phyloP scores from a whole-genome alignment of 2,113 vertebrate genomes.

The Leptodactylus fuscus region DNA sequence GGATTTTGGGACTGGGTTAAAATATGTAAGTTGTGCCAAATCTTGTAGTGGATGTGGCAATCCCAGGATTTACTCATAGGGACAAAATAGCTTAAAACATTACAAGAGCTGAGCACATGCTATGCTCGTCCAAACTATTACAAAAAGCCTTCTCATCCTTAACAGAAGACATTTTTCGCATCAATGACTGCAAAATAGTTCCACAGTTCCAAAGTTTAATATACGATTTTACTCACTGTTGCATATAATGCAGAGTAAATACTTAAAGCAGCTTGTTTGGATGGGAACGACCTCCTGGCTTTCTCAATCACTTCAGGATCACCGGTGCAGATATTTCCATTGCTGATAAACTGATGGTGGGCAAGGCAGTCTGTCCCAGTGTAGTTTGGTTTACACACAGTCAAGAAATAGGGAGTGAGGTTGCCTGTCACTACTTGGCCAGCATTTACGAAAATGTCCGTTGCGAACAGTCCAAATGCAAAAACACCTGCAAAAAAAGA shows the following conservation, averaged over 20 bases:
- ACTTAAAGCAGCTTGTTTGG: slow-evolving; percentile 95
- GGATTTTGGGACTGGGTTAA: too few relatives aligned
- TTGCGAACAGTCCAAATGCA: slow-evolving; percentile 97
- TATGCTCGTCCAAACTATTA: too few relatives aligned
- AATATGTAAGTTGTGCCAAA: too few relatives aligned
- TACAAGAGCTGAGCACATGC: too few relatives aligned
- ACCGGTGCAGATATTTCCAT: slow-evolving; percentile 93
- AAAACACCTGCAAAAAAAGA: slow-evolving; percentile 86
- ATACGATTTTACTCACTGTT: slow-evolving; percentile 79
- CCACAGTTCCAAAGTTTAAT: neutral
- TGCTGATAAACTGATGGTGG: slow-evolving; percentile 89
- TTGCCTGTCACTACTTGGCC: slow-evolving; percentile 97
- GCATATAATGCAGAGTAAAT: slow-evolving; percentile 96
- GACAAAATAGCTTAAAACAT: too few relatives aligned
- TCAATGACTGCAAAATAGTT: neutral
- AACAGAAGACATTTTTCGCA: too few relatives aligned
- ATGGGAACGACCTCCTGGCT: slow-evolving; percentile 94
- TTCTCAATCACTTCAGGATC: slow-evolving; percentile 85
- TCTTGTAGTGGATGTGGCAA: too few relatives aligned
- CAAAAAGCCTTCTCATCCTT: too few relatives aligned
- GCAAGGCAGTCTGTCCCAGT: slow-evolving; percentile 86
- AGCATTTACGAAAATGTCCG: slow-evolving; percentile 97
- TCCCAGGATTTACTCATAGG: too few relatives aligned
- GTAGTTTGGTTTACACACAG: slow-evolving; percentile 96
- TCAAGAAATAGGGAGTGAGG: slow-evolving; percentile 94